Conservation (phyloP, 2,888 invertebrate species). For the Dasysyrphus tricinctus region DNA sequence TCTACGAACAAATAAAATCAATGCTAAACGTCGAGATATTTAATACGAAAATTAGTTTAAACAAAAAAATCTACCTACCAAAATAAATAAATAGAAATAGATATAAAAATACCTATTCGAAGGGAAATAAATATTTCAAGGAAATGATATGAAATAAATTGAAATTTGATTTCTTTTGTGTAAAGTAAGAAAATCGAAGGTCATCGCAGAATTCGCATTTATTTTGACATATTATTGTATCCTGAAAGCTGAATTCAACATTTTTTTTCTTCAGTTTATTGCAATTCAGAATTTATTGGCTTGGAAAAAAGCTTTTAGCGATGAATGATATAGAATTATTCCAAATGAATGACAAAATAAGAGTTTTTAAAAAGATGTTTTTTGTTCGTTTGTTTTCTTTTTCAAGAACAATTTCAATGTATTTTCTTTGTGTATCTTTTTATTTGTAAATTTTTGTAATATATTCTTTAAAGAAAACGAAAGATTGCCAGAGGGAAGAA, state of each 20-base stretch:
- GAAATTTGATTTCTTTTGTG: slow-evolving; percentile 7
- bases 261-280: not conserved
- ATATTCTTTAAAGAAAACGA: not conserved
- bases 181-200: not conserved
- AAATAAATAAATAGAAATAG: not conserved
- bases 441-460: not conserved
- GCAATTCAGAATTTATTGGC: slow-evolving; percentile 23
- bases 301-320: slow-evolving; percentile 30
- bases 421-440: slow-evolving; percentile 8
- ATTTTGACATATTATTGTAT: slow-evolving; percentile 9
- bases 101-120: not conserved
- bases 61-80: not conserved
- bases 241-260: not conserved
- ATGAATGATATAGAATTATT: slow-evolving; percentile 17
- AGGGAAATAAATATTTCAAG: not conserved
- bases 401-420: not conserved
- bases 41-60: not conserved
- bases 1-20: not conserved
- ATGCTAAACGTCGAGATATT: not conserved
- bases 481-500: not conserved
- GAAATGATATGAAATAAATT: slow-evolving; percentile 1
- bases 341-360: slow-evolving; percentile 12
- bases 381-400: not conserved
- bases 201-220: not conserved
- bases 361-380: not conserved